phyloP scores from a whole-genome alignment of 2,888 invertebrate species.

The Proisotoma minuta region DNA sequence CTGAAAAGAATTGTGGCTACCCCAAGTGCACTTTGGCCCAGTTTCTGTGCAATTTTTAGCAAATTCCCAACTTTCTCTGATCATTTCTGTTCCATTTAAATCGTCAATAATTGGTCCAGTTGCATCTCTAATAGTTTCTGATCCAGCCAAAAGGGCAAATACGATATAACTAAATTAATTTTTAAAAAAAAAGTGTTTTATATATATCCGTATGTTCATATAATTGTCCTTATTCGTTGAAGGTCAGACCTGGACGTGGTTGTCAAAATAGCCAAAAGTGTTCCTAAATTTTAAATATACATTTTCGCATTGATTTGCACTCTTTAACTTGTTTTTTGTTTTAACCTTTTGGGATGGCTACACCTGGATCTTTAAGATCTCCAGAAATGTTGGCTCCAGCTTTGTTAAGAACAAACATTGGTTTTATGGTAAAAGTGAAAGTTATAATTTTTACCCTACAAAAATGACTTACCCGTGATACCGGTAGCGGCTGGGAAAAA shows the following conservation, averaged over 20 bases:
- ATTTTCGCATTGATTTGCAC: too few relatives aligned
- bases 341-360: conserved; percentile 7
- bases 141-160: conserved; percentile 53
- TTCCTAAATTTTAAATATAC: too few relatives aligned
- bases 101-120: conserved; percentile 45
- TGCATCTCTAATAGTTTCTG: conserved; percentile 50
- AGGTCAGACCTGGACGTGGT: conserved; percentile 57
- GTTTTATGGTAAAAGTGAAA: too few relatives aligned
- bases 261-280: conserved; percentile 56
- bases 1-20: conserved; percentile 53
- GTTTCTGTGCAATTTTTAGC: conserved; percentile 25
- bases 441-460: too few relatives aligned
- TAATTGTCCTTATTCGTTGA: too few relatives aligned
- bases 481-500: conserved; percentile 61
- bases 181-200: too few relatives aligned
- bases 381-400: conserved; percentile 61
- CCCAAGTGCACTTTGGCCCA: conserved; percentile 50
- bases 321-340: too few relatives aligned
- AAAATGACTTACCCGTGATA: background rate
- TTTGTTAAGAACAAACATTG: conserved; percentile 51
- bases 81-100: conserved; percentile 28
- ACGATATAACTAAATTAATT: conserved; percentile 20
- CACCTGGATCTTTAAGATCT: conserved; percentile 55
- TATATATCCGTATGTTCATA: too few relatives aligned
- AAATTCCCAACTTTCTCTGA: conserved; percentile 34